These are phyloP conservation scores for Lobophora halterata DNA, from an alignment of 2,888 invertebrate genomes.

Conservation along the genomic window DNA sequence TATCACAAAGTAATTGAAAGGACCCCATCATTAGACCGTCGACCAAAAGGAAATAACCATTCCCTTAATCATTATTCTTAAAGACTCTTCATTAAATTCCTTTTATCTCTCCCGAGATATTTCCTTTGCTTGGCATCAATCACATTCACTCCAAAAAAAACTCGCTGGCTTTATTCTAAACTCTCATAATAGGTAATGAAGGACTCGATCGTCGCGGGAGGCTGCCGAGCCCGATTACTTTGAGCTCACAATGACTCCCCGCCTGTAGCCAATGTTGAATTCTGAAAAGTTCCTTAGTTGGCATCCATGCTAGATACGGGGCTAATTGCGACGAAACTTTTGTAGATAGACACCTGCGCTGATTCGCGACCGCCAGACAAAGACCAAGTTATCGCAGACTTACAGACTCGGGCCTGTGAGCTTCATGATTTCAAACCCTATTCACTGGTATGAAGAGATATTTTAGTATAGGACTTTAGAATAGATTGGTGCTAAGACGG, in stretches of 20 bases:
- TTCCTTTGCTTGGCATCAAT: conserved; percentile 78
- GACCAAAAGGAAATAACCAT: conserved; percentile 78
- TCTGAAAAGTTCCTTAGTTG: conserved; percentile 74
- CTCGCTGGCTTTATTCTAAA: conserved; percentile 81
- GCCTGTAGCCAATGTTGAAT: conserved; percentile 73
- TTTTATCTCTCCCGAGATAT: conserved; percentile 79
- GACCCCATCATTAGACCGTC: conserved; percentile 73
- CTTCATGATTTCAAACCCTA: conserved; percentile 53
- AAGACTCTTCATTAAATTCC: conserved; percentile 81
- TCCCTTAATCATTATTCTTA: conserved; percentile 80
- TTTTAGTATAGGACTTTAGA: conserved; percentile 41
- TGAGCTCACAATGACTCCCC: conserved; percentile 73
- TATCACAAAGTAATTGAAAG: conserved; percentile 72
- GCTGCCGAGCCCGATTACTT: conserved; percentile 76
- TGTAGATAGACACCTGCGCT: conserved; percentile 79
- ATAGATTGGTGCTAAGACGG: conserved; percentile 55
- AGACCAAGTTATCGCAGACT: conserved; percentile 75
- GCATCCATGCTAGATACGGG: conserved; percentile 72
- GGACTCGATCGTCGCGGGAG: conserved; percentile 72
- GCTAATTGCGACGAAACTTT: conserved; percentile 78
- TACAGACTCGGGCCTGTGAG: conserved; percentile 56
- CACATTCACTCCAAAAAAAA: conserved; percentile 79
- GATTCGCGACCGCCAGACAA: conserved; percentile 72
- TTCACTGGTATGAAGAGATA: conserved; percentile 35
- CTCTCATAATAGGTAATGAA: conserved; percentile 81